A percentile compares a stretch with the other conserved stretches of the same genome.
These are phyloP conservation scores for Macaria notata DNA, from an alignment of 2,888 invertebrate genomes.

Conservation along the genomic window DNA sequence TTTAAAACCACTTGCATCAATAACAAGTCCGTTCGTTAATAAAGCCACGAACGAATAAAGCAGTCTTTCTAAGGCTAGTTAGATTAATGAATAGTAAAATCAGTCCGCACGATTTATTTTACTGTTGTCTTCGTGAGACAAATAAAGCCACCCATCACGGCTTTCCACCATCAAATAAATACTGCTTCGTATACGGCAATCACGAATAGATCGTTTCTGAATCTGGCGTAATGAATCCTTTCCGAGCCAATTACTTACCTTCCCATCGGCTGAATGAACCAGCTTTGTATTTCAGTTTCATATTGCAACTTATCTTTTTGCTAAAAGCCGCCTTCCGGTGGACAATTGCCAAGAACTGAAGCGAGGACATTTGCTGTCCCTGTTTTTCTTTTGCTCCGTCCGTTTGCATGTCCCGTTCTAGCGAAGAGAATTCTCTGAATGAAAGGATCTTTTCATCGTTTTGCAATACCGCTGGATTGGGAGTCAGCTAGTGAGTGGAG, in stretches of 20 bases:
- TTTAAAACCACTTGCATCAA: no score
- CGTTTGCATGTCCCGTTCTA: constrained; percentile 50
- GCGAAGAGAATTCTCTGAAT: constrained; percentile 72
- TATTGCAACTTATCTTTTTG: constrained; percentile 68
- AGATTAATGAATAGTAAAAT: constrained; percentile 21
- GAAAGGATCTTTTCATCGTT: constrained; percentile 70
- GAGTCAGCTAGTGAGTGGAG: constrained; percentile 70
- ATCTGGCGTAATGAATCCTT: constrained; percentile 38
- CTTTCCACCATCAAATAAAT: constrained; percentile 21
- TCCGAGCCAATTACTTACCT: constrained; percentile 60
- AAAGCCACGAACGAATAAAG: neutral
- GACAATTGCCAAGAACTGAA: constrained; percentile 78
- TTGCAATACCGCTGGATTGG: constrained; percentile 69
- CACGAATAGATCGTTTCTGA: constrained; percentile 31
- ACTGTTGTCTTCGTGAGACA: constrained; percentile 21
- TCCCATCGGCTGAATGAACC: constrained; percentile 65
- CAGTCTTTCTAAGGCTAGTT: constrained; percentile 2
- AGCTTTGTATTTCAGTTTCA: constrained; percentile 73
- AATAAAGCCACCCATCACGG: constrained; percentile 25
- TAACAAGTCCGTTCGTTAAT: neutral
- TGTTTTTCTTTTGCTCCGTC: constrained; percentile 34
- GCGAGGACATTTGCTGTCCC: constrained; percentile 54
- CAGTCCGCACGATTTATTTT: constrained; percentile 22
- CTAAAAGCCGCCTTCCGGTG: constrained; percentile 76
- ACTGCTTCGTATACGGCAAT: constrained; percentile 23